Conservation (phyloP, 2,113 vertebrate species). For the Oreotrochilus melanogaster region DNA sequence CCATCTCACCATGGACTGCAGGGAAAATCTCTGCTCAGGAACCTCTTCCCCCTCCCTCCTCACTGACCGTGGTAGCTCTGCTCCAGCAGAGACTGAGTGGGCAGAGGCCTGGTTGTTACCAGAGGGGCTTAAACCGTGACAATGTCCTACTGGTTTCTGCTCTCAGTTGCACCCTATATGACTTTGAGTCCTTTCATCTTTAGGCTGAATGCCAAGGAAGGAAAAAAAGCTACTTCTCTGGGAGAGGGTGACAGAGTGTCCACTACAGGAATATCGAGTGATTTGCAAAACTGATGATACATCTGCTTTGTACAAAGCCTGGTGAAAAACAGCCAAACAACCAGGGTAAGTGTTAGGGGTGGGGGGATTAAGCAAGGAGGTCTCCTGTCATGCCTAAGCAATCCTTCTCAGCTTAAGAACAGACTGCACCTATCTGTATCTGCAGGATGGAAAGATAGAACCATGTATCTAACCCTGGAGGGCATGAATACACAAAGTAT, state of each 20-base stretch:
- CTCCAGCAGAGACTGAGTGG: no score
- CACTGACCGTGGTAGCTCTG: no score
- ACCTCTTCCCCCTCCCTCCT: no score
- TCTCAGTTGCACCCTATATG: not conserved
- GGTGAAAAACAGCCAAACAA: not conserved
- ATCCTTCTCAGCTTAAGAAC: not conserved
- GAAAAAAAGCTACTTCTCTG: not conserved
- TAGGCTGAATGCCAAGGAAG: not conserved
- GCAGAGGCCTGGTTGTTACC: no score
- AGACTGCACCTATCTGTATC: not conserved
- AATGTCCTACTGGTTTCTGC: not conserved
- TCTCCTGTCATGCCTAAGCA: not conserved
- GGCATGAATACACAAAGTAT: not conserved
- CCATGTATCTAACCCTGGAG: accelerated
- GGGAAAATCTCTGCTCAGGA: no score
- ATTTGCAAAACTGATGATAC: not conserved
- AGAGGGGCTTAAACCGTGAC: no score
- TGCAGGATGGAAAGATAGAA: not conserved
- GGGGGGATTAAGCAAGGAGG: not conserved
- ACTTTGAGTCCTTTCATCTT: not conserved
- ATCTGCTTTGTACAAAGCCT: not conserved
- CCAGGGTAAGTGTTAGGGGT: not conserved
- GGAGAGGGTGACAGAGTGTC: not conserved
- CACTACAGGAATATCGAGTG: not conserved
- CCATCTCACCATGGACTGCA: no score